Evolutionary conservation across 2,113 vertebrate genomes (phyloP).

Genomic region (Sus scrofa): DNA sequence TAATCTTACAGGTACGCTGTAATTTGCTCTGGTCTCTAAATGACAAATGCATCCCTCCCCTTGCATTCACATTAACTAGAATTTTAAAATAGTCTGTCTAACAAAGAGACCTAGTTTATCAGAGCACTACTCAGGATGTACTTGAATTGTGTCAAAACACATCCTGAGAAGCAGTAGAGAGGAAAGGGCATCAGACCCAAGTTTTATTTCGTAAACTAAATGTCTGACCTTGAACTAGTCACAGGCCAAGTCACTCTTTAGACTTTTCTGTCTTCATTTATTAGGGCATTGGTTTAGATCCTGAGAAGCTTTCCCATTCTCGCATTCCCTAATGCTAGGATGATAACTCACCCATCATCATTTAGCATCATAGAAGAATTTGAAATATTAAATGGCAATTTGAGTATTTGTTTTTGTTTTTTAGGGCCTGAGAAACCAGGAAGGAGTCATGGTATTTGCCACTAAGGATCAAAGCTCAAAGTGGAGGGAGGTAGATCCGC

Average conservation of each 20-base stretch:
- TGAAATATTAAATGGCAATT: not conserved
- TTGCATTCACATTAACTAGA: not conserved
- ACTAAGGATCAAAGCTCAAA: not conserved
- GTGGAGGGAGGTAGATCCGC: not conserved
- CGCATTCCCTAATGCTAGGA: not conserved
- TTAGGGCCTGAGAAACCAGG: not conserved
- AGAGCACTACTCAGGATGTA: not conserved
- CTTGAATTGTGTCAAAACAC: not conserved
- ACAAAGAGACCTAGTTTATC: not conserved
- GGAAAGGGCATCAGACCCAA: not conserved
- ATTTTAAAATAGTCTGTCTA: constrained; percentile 28
- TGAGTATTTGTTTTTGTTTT: not conserved
- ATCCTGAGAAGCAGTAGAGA: not conserved
- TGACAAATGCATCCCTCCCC: not conserved
- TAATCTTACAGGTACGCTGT: not conserved
- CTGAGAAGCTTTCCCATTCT: not conserved
- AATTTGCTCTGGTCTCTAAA: not conserved
- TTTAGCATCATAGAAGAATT: not conserved
- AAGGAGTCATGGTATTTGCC: not conserved
- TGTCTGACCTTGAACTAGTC: not conserved
- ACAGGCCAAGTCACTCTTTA: not conserved
- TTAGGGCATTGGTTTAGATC: not conserved
- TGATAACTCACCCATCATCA: not conserved
- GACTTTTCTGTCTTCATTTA: not conserved
- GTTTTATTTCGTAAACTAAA: not conserved